Evolutionary conservation across 1,140 invertebrate genomes (phyloP).

Genomic region (Drosophila persimilis): DNA sequence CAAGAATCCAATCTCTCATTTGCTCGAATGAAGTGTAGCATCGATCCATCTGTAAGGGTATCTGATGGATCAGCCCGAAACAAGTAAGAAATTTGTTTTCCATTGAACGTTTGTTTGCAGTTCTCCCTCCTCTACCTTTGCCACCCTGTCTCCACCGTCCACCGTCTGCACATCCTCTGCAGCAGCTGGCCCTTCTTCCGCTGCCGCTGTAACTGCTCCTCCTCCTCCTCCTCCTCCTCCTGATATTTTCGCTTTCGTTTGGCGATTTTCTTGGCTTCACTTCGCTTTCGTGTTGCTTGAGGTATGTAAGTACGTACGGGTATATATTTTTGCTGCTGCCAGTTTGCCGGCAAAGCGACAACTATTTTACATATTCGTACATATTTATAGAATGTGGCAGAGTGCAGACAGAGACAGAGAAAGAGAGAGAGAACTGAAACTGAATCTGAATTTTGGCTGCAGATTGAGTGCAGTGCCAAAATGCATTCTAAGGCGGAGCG

Average conservation of each 20-base stretch:
- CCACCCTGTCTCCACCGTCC: slow-evolving; percentile 7
- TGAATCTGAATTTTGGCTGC: slow-evolving; percentile 12
- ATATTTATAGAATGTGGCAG: slow-evolving; percentile 65
- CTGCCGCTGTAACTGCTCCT: background rate
- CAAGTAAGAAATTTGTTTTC: slow-evolving; percentile 51
- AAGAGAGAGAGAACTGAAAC: slow-evolving; percentile 21
- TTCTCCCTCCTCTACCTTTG: slow-evolving; percentile 7
- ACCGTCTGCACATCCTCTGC: no score
- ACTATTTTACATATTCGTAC: slow-evolving; percentile 62
- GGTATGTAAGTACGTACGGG: background rate
- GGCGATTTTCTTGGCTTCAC: slow-evolving; percentile 16
- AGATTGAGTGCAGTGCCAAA: slow-evolving; percentile 23
- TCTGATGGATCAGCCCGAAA: background rate
- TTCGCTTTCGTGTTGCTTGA: slow-evolving; percentile 20
- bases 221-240: background rate
- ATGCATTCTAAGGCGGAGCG: slow-evolving; percentile 17
- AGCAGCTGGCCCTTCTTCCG: slow-evolving; percentile 11
- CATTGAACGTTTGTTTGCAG: slow-evolving; percentile 52
- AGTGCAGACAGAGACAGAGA: slow-evolving; percentile 3
- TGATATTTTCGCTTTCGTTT: slow-evolving; percentile 43
- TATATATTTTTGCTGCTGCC: background rate
- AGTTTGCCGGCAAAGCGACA: slow-evolving; percentile 33
- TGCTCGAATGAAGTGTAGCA: no score
- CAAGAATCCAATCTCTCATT: no score
- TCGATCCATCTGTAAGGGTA: no score